These are phyloP conservation scores for Dichetophora obliterata DNA, from an alignment of 2,888 invertebrate species.

Conservation along the genomic window DNA sequence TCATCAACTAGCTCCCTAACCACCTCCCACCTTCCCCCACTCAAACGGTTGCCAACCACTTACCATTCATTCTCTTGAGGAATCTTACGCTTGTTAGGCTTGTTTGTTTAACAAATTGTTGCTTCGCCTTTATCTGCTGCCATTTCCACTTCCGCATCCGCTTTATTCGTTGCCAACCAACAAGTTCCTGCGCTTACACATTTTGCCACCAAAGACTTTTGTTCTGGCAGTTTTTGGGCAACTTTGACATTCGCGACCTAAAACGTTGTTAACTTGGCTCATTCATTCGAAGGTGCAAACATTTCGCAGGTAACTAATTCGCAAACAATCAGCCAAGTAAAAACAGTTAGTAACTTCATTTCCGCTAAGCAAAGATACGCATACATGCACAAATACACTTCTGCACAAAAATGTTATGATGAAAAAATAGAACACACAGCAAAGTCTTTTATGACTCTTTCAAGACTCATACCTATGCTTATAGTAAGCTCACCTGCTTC, in stretches of 20 bases:
- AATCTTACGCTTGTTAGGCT: constrained; percentile 2
- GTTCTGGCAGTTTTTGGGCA: constrained; percentile 14
- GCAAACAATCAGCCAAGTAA: constrained; percentile 45
- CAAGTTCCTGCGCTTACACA: neutral
- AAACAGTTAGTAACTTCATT: constrained; percentile 48
- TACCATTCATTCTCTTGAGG: neutral
- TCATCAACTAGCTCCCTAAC: neutral
- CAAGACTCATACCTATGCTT: no score
- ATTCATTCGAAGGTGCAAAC: constrained; percentile 26
- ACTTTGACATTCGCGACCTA: constrained; percentile 19
- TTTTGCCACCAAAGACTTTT: neutral
- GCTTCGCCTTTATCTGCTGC: constrained; percentile 33
- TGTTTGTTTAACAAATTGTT: constrained; percentile 45
- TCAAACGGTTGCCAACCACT: neutral
- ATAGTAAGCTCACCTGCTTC: no score
- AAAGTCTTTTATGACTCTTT: no score
- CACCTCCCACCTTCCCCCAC: neutral
- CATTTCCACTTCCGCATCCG: neutral
- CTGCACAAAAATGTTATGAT: neutral
- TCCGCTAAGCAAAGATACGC: constrained; percentile 42
- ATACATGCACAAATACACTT: neutral
- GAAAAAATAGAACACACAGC: no score
- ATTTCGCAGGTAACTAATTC: constrained; percentile 44
- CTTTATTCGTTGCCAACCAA: neutral
- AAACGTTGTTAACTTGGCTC: neutral